Conservation (phyloP, 2,888 invertebrate genomes). For the Ophion slaviceki region DNA sequence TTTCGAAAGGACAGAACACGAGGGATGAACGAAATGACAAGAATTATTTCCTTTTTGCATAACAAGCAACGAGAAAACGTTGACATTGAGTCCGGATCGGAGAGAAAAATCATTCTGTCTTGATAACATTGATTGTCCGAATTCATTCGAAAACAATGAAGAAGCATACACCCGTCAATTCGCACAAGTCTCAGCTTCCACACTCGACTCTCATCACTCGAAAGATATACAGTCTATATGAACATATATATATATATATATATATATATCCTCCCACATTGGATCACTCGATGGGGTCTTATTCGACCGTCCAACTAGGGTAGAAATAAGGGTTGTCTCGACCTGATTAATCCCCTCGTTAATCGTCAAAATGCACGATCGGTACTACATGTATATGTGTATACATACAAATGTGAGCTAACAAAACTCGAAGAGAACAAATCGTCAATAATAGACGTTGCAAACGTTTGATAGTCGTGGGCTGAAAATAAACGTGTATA, state of each 20-base stretch:
- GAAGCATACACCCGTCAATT: slow-evolving; percentile 1
- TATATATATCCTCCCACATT: slow-evolving; percentile 56
- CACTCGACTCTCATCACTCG: slow-evolving; percentile 81
- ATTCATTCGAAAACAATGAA: not conserved
- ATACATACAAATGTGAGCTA: slow-evolving; percentile 40
- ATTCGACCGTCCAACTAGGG: slow-evolving; percentile 10
- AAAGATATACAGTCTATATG: slow-evolving; percentile 51
- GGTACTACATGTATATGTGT: slow-evolving; percentile 3
- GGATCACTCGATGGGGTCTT: slow-evolving; percentile 64
- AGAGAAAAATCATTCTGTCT: not conserved
- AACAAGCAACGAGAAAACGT: slow-evolving; percentile 3
- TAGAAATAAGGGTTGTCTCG: slow-evolving; percentile 10
- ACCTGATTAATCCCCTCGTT: slow-evolving; percentile 40
- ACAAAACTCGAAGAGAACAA: slow-evolving; percentile 21
- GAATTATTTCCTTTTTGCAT: not conserved
- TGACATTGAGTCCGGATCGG: not conserved
- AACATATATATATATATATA: slow-evolving; percentile 40
- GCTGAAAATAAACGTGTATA: slow-evolving; percentile 1
- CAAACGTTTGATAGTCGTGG: slow-evolving; percentile 23
- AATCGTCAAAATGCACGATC: slow-evolving; percentile 44
- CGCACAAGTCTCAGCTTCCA: slow-evolving; percentile 75
- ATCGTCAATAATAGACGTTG: slow-evolving; percentile 45
- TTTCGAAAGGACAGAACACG: slow-evolving; percentile 11
- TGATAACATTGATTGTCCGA: not conserved
- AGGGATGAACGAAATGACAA: slow-evolving; percentile 15